These are phyloP conservation scores for Dynastes hyllus DNA, from an alignment of 2,888 invertebrate genomes.

Conservation along the genomic window DNA sequence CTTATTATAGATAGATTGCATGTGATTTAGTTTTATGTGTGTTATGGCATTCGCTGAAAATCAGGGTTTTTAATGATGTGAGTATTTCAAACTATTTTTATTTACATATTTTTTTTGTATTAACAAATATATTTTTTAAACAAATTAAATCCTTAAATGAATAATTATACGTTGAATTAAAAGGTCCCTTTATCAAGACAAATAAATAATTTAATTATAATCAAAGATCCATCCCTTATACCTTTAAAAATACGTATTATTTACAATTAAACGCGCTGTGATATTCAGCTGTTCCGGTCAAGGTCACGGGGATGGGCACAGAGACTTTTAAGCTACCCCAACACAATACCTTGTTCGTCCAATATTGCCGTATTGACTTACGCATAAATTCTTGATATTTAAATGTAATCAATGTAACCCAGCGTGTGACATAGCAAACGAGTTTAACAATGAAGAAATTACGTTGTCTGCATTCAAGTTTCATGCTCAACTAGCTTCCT, in stretches of 20 bases:
- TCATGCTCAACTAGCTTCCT: neutral
- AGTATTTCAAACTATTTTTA: constrained; percentile 14
- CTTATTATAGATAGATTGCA: constrained; percentile 1
- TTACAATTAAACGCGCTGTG: constrained; percentile 28
- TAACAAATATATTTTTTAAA: too few species aligned
- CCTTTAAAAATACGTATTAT: too few species aligned
- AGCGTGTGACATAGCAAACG: neutral
- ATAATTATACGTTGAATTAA: too few species aligned
- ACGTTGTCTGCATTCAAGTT: constrained; percentile 3
- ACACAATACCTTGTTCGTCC: constrained; percentile 10
- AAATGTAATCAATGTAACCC: neutral
- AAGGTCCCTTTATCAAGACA: too few species aligned
- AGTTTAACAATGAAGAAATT: neutral
- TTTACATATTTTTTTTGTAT: neutral
- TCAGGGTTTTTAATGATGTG: constrained; percentile 44
- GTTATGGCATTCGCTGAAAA: constrained; percentile 44
- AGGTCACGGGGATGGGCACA: constrained; percentile 56
- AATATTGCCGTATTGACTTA: neutral
- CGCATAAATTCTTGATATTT: neutral
- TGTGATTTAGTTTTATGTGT: constrained; percentile 38
- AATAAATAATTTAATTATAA: too few species aligned
- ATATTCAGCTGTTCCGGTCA: constrained; percentile 59
- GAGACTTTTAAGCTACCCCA: constrained; percentile 41
- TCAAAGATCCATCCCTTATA: too few species aligned
- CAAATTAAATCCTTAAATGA: too few species aligned